A percentile compares a stretch with the other conserved stretches of the same genome.
phyloP scores from a whole-genome alignment of 2,113 vertebrate genomes.

The Gila orcuttii region DNA sequence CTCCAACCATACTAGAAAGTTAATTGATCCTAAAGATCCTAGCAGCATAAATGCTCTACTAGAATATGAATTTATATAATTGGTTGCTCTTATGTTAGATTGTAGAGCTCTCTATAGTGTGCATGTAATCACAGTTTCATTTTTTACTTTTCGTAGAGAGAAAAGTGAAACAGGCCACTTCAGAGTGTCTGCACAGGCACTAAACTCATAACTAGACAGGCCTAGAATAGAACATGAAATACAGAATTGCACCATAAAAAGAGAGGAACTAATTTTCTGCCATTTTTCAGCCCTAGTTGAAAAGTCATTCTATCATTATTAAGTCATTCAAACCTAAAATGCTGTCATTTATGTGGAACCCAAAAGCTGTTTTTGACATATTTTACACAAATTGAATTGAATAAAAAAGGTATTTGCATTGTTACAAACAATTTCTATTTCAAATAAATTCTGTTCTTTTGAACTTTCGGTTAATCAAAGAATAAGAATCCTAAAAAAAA shows the following conservation, averaged over 20 bases:
- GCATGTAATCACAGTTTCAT: neutral
- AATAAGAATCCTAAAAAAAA: no score
- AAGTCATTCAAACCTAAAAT: neutral
- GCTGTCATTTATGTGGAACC: neutral
- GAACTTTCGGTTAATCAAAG: no score
- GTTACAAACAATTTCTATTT: no score
- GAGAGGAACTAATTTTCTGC: neutral
- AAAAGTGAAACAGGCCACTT: neutral
- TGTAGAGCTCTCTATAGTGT: neutral
- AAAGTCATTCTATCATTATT: neutral
- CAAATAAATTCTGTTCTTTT: no score
- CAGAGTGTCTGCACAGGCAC: neutral
- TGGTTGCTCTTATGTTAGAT: neutral
- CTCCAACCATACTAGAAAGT: neutral
- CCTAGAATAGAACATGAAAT: neutral
- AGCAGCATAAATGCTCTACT: neutral
- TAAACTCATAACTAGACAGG: conserved; percentile 8
- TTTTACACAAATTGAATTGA: no score
- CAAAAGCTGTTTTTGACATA: no score
- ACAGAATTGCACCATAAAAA: neutral
- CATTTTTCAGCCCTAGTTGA: neutral
- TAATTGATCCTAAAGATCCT: neutral
- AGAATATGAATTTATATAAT: neutral
- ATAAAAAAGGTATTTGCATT: no score
- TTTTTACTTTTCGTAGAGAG: neutral